Evolutionary conservation across 2,113 vertebrate genomes (phyloP).

Genomic region (Sinocyclocheilus rhinocerous): DNA sequence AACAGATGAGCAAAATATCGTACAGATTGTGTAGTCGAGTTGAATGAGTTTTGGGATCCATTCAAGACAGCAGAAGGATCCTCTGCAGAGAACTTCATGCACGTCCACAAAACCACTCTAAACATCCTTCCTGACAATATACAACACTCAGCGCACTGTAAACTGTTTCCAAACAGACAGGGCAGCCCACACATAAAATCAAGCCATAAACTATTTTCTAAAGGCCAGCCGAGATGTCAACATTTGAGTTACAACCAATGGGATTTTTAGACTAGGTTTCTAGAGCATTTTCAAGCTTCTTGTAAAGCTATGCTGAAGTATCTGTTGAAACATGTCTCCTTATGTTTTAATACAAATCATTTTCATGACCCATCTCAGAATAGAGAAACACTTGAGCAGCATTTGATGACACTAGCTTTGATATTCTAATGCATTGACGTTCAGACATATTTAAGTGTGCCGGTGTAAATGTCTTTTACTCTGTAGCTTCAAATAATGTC

Average conservation of each 20-base stretch:
- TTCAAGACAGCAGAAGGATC: slow-evolving; percentile 1
- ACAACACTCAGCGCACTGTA: neutral
- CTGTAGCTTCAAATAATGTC: neutral
- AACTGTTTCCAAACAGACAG: neutral
- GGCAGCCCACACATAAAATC: neutral
- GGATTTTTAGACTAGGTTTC: neutral
- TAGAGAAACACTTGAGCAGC: neutral
- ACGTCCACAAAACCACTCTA: neutral
- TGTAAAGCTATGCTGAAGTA: neutral
- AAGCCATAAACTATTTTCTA: neutral
- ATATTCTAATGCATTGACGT: neutral
- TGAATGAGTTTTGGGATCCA: neutral
- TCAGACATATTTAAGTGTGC: neutral
- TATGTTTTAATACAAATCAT: neutral
- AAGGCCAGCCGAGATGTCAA: neutral
- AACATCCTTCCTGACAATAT: slow-evolving; percentile 1
- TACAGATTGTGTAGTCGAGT: neutral
- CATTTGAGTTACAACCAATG: neutral
- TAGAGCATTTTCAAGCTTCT: neutral
- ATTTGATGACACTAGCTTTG: neutral
- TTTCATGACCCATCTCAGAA: neutral
- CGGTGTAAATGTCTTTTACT: neutral
- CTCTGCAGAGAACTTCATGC: neutral
- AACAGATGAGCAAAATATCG: neutral
- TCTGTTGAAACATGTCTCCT: neutral